phyloP scores from a whole-genome alignment of 2,113 vertebrate species.

The Chloropsis cyanopogon region DNA sequence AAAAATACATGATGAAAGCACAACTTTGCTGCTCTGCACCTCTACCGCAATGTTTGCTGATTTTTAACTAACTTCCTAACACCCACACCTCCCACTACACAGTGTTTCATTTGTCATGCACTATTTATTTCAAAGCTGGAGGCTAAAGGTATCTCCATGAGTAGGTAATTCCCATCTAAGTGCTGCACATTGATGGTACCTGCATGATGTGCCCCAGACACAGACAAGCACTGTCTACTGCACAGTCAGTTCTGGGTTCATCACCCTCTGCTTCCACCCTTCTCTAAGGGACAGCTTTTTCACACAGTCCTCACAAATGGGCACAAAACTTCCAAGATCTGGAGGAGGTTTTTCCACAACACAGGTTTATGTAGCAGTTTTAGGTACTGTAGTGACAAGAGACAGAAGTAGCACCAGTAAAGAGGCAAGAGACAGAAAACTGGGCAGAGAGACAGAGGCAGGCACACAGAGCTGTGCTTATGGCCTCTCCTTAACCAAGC shows the following conservation, averaged over 20 bases:
- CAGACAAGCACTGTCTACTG: background rate
- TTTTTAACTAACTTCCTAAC: background rate
- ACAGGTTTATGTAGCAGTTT: background rate
- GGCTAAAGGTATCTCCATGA: background rate
- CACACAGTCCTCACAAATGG: background rate
- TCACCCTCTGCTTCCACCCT: background rate
- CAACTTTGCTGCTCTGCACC: background rate
- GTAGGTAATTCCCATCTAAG: background rate
- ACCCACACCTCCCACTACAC: background rate
- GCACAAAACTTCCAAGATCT: background rate
- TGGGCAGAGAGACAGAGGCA: fast-evolving
- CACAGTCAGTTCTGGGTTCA: fast-evolving
- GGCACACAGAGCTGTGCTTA: background rate
- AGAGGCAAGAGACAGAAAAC: background rate
- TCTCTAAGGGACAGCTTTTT: background rate
- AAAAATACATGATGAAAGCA: background rate
- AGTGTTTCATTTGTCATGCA: background rate
- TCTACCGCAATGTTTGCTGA: background rate
- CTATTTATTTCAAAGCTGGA: background rate
- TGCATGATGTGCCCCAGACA: background rate
- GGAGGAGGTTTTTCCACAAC: background rate
- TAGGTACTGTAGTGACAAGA: background rate
- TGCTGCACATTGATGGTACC: background rate
- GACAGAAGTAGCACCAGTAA: background rate
- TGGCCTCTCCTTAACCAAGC: background rate